Conservation (phyloP, 2,113 vertebrate genomes). For the Oophaga pumilio region DNA sequence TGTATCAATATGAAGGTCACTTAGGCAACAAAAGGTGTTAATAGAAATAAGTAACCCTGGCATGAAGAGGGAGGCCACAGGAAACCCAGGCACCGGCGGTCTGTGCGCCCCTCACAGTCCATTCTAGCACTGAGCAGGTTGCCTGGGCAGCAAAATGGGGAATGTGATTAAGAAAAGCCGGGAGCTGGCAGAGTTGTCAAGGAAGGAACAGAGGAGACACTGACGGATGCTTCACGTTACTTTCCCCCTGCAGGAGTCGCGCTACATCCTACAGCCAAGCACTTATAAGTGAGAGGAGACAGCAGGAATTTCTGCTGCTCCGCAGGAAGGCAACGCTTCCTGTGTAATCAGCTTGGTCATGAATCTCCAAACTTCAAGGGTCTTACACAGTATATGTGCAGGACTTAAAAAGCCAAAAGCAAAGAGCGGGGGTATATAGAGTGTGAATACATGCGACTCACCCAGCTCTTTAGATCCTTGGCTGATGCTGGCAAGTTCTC, state of each 20-base stretch:
- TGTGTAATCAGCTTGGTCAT: slow-evolving; percentile 50
- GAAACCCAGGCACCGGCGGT: slow-evolving; percentile 32
- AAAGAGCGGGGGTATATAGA: background rate
- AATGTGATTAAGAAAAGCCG: slow-evolving; percentile 51
- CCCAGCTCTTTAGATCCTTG: slow-evolving; percentile 86
- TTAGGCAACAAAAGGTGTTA: slow-evolving; percentile 53
- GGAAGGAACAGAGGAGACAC: slow-evolving; percentile 46
- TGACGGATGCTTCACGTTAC: slow-evolving; percentile 22
- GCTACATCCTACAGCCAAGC: slow-evolving; percentile 6
- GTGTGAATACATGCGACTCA: slow-evolving; percentile 61
- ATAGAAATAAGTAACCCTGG: slow-evolving; percentile 49
- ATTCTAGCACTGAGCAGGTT: slow-evolving; percentile 46
- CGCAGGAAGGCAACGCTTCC: slow-evolving; percentile 49
- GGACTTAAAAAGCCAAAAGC: background rate
- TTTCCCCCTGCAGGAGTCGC: slow-evolving; percentile 26
- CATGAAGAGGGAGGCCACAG: slow-evolving; percentile 49
- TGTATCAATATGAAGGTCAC: slow-evolving; percentile 44
- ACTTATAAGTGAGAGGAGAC: slow-evolving; percentile 41
- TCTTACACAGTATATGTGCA: background rate
- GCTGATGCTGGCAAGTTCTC: slow-evolving; percentile 83
- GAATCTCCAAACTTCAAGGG: slow-evolving; percentile 24
- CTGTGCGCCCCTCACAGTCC: slow-evolving; percentile 47
- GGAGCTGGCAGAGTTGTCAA: slow-evolving; percentile 40
- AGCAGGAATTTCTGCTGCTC: slow-evolving; percentile 51
- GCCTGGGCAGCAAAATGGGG: slow-evolving; percentile 46